Base-by-base conservation (phyloP, 2,888 invertebrate species). In the Meiosimyza decipiens region DNA sequence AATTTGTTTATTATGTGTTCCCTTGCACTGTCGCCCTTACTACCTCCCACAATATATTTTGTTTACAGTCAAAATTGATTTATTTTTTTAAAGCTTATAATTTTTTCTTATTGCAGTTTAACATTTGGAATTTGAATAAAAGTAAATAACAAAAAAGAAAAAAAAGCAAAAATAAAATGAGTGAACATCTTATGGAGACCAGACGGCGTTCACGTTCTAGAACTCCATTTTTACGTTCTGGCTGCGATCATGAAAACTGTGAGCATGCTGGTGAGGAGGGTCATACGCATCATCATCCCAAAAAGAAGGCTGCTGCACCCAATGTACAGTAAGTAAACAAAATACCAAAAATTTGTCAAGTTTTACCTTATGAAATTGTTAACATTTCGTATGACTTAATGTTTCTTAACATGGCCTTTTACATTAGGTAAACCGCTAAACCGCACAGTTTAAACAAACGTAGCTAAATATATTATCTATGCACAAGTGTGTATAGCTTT, bases 151-250 rank as follows among this genome's bases (percentile, higher is more conserved):
- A 51, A 51, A 9, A 40, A 59, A 1, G 50, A 69, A 63, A 71
- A 72, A n/a, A n/a, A n/a, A n/a, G n/a, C n/a, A n/a, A n/a, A n/a
- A n/a, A n/a, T n/a, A n/a, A n/a, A 50, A 84, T 84, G 85, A 84
- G 81, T 75, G 84, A 82, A 49, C 82, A 83, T 75, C 81, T 81
- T 72, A 87, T 88, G 79, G 90, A 90, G 87, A 89, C 91, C 84
- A 88, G 92, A 86, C 90, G 91, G 85, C 90, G 92, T 88, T 92
- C 92, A 80, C 90, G 92, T 79, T 92, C 92, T 52, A 91, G 90
- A 83, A 92, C 92, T 80, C 92, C 92, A 76, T 91, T 91, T 82
- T 84, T 90, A 79, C 88, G 89, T 77, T 90, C 90, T 71, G 89
- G 87, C 80, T 89, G 90, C 80, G 90, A 91, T 83, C 89, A 87